Evolutionary conservation across 2,888 invertebrate genomes (phyloP).

Genomic region (Tenthredo distinguenda): DNA sequence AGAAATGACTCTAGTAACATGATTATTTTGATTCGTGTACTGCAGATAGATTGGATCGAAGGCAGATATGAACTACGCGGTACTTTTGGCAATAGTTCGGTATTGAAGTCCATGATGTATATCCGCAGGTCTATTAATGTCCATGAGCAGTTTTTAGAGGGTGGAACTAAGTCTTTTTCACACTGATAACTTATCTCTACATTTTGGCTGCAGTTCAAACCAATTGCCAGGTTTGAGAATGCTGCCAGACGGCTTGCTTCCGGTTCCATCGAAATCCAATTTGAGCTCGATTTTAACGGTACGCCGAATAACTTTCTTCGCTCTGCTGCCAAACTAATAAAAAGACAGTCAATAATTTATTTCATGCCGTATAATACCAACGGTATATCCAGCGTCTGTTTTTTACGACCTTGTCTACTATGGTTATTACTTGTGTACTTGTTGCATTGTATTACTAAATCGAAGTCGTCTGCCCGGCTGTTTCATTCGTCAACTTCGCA

Average conservation of each 20-base stretch:
- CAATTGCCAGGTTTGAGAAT: not conserved
- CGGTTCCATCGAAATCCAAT: slow-evolving; percentile 7
- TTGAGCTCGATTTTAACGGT: slow-evolving; percentile 9
- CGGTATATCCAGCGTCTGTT: not conserved
- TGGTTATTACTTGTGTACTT: not conserved
- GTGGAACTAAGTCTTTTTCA: slow-evolving; percentile 20
- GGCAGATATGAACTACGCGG: not conserved
- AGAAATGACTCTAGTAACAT: not conserved
- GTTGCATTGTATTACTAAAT: not conserved
- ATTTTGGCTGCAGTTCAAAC: slow-evolving; percentile 28
- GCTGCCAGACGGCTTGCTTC: not conserved
- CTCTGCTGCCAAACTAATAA: slow-evolving; percentile 5
- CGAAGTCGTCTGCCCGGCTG: not conserved
- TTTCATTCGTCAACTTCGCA: too few species aligned
- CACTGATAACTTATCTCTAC: slow-evolving; percentile 10
- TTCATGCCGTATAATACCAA: not conserved
- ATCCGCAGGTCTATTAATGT: not conserved
- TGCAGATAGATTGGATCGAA: not conserved
- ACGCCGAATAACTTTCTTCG: not conserved
- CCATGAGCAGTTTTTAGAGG: not conserved
- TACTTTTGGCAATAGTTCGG: not conserved
- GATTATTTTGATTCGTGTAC: not conserved
- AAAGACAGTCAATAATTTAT: not conserved
- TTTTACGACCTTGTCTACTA: not conserved
- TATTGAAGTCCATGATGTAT: not conserved